phyloP scores from a whole-genome alignment of 2,797 vertebrate species.

The Trachurus trachurus region DNA sequence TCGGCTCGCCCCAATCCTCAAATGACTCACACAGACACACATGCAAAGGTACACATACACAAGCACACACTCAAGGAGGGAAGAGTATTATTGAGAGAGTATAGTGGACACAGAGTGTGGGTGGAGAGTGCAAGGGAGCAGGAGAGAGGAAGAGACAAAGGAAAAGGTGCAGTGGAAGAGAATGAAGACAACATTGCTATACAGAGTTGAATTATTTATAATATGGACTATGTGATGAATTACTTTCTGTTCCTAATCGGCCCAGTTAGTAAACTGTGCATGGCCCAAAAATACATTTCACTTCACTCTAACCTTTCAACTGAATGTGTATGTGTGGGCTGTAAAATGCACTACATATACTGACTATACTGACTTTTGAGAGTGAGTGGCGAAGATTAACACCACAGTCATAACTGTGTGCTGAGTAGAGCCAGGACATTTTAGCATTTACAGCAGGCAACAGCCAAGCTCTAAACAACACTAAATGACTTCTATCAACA shows the following conservation, averaged over 20 bases:
- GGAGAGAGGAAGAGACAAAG: conserved; percentile 38
- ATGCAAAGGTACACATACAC: conserved; percentile 1
- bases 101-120: conserved; percentile 55
- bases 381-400: neutral
- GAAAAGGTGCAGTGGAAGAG: conserved; percentile 20
- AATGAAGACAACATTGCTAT: conserved; percentile 14
- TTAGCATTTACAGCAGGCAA: neutral
- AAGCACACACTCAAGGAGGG: conserved; percentile 32
- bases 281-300: neutral
- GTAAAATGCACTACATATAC: neutral
- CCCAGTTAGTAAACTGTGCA: neutral
- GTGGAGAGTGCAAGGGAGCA: conserved; percentile 44
- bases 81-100: conserved; percentile 47
- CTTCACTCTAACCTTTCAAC: neutral
- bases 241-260: neutral
- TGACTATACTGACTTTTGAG: neutral
- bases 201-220: neutral
- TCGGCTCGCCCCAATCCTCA: conserved; percentile 53
- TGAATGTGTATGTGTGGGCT: neutral
- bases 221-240: neutral
- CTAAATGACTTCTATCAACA: neutral
- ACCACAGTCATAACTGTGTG: neutral
- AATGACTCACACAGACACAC: conserved; percentile 37
- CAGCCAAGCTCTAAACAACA: too few species aligned
- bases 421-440: neutral